phyloP scores from a whole-genome alignment of 1,140 invertebrate genomes.

The Drosophila rhopaloa region DNA sequence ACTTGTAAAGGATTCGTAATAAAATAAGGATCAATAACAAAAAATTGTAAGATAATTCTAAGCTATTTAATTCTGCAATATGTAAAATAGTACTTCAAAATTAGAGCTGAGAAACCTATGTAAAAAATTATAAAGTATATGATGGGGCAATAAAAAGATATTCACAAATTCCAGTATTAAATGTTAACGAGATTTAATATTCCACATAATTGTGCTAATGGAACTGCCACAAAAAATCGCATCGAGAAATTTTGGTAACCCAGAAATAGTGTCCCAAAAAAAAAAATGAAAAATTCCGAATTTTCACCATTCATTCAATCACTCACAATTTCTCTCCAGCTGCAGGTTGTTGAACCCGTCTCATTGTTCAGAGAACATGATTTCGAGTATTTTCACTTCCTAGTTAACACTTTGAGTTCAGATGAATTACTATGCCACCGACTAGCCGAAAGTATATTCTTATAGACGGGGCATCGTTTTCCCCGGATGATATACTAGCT shows the following conservation, averaged over 20 bases:
- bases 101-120: too few relatives aligned
- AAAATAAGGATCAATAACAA: too few relatives aligned
- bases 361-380: slow-evolving; percentile 3
- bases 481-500: slow-evolving; percentile 37
- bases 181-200: neutral
- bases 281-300: slow-evolving; percentile 9
- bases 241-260: neutral
- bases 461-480: slow-evolving; percentile 18
- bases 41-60: too few relatives aligned
- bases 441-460: slow-evolving; percentile 5
- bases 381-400: slow-evolving; percentile 19
- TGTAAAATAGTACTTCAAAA: too few relatives aligned
- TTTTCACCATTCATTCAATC: slow-evolving; percentile 4
- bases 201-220: neutral
- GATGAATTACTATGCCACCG: slow-evolving; percentile 20
- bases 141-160: neutral
- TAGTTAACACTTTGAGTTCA: slow-evolving; percentile 29
- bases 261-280: slow-evolving; percentile 5
- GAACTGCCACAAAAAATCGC: neutral
- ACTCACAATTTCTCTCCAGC: slow-evolving; percentile 35
- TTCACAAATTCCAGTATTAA: neutral
- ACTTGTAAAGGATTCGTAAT: too few relatives aligned
- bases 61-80: too few relatives aligned
- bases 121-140: too few relatives aligned
- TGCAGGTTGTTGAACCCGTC: slow-evolving; percentile 26